Evolutionary conservation across 2,888 invertebrate species (phyloP).

Genomic region (Cantharis rustica): DNA sequence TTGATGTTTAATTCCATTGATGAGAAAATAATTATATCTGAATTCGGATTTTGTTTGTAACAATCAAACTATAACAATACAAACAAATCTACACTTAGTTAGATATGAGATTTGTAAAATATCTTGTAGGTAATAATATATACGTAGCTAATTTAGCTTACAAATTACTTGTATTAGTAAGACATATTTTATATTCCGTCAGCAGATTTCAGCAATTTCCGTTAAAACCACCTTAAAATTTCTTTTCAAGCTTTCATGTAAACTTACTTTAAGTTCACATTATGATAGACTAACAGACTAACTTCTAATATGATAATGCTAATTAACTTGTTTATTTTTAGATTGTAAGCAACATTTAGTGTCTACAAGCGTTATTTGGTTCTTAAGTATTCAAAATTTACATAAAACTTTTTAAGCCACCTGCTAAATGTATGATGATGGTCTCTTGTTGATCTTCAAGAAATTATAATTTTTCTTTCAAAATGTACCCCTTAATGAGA

Average conservation of each 20-base stretch:
- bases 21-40: background rate
- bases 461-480: background rate
- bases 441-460: background rate
- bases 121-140: background rate
- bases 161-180: background rate
- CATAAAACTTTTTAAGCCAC: background rate
- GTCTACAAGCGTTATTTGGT: background rate
- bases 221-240: background rate
- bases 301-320: background rate
- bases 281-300: background rate
- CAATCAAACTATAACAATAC: no score
- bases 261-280: background rate
- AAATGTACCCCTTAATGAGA: background rate
- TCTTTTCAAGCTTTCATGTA: background rate
- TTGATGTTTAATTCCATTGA: no score
- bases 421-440: background rate
- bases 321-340: background rate
- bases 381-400: background rate
- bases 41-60: no score
- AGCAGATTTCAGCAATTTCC: background rate
- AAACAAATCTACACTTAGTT: background rate
- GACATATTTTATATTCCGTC: background rate
- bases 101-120: background rate
- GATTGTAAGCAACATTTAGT: background rate
- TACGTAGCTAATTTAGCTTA: no score